Percentiles rank a stretch among this genome's conserved stretches.
phyloP scores from a whole-genome alignment of 2,888 invertebrate genomes.

The Netelia virgata region DNA sequence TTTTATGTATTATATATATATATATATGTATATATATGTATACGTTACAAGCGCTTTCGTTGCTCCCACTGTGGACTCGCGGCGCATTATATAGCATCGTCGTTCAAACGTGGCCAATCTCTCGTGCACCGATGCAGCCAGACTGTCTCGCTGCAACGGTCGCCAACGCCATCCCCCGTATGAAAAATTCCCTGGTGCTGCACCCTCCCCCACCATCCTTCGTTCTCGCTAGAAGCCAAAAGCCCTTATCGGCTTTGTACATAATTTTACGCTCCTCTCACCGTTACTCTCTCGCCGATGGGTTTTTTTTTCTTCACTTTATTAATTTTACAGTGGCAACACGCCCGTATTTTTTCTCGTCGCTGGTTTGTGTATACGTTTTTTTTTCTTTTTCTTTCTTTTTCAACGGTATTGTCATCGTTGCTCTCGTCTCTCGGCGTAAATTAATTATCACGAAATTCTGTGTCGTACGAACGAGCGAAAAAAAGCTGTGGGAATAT shows the following conservation, averaged over 20 bases:
- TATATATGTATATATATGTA: not conserved
- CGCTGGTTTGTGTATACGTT: not conserved
- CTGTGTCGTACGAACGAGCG: not conserved
- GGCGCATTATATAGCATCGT: not conserved
- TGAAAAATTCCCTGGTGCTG: not conserved
- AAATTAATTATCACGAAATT: constrained; percentile 34
- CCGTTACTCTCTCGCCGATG: not conserved
- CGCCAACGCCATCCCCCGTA: constrained; percentile 1
- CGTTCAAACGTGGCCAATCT: constrained; percentile 66
- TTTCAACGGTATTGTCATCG: constrained; percentile 6
- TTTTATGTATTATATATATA: not conserved
- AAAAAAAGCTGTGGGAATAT: not conserved
- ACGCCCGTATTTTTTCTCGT: not conserved
- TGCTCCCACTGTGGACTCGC: not conserved
- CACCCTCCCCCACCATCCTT: not conserved
- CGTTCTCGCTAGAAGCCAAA: constrained; percentile 37
- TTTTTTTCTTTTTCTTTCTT: not conserved
- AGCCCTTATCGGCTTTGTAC: constrained; percentile 52
- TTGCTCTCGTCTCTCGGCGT: not conserved
- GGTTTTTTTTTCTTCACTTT: constrained; percentile 6
- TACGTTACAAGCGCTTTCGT: not conserved
- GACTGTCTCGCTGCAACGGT: constrained; percentile 40
- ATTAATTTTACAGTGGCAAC: constrained; percentile 13
- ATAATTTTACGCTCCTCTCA: constrained; percentile 41
- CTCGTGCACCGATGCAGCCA: constrained; percentile 39